Evolutionary conservation across 2,113 vertebrate species (phyloP), one percentile per base, ranked within the genome.

Genomic region (Stomatorhinus ivindoensis): DNA sequence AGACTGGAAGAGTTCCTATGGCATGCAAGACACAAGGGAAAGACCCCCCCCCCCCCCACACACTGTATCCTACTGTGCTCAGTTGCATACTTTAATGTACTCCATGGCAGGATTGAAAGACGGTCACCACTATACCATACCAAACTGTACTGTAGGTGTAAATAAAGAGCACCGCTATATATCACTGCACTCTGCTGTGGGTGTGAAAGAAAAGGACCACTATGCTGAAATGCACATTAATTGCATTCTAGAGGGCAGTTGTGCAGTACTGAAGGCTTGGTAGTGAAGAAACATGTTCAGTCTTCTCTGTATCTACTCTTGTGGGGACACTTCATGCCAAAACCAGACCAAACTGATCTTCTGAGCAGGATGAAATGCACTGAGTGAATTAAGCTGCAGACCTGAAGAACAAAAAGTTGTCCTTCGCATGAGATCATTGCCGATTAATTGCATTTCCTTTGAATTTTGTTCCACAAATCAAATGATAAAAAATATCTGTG

Each of bases 1-100:
- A 94, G 95, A 93, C 94, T 94, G 94, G 90, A 95, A 96, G 94
- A 95, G 93, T 17, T 61, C 4, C 4, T 39, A 89, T 19, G 76
- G 21, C 31, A 82, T 27, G 6, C 35, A 61, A 73, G 3, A 13
- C 58, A 44, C 61, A 31, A 31, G 88, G 48, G 13, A 3, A 39
- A 21, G 8, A 61, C 55, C 55, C 3, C 55, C 44, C 27, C 42
- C 39, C 31, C 13, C 5, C 42, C 39, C 31, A 4, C 5, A 0
- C 73, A 80, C 42, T 83, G 35, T 83, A 24, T 48, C 39, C 17
- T 85, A 46, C 50, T 47, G 13, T 48, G 24, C 42, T 53, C 17
- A 51, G 69, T 17, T 17, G 27, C 46, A 42, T 47, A 86, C 10
- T 51, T n/a, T 86, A 27, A n/a, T 86, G 82, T 44, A 17, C 39